These are phyloP conservation scores for Paradisaea rubra DNA, from an alignment of 2,113 vertebrate species.

Conservation along the genomic window DNA sequence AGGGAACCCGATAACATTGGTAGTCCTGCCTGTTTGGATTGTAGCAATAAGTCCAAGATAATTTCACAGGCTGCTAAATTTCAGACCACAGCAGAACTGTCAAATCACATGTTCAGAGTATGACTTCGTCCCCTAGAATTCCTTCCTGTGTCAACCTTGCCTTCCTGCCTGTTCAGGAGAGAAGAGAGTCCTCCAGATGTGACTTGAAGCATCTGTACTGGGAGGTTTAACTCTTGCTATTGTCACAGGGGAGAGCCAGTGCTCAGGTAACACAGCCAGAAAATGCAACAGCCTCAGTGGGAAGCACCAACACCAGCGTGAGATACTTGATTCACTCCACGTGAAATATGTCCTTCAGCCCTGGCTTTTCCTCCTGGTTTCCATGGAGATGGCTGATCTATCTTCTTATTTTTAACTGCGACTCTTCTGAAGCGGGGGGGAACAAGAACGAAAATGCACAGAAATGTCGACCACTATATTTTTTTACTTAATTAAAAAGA, in stretches of 20 bases:
- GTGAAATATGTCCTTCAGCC: neutral
- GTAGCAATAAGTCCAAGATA: neutral
- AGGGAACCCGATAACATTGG: neutral
- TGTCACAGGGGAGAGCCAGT: neutral
- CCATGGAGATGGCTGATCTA: neutral
- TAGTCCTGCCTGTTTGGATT: neutral
- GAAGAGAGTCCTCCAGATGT: neutral
- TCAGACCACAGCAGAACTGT: neutral
- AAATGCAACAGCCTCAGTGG: neutral
- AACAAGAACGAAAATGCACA: neutral
- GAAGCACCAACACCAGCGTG: neutral
- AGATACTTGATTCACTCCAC: neutral
- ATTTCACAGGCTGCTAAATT: neutral
- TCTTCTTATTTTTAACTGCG: neutral
- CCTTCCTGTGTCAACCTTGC: neutral
- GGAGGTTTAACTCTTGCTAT: neutral
- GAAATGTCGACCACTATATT: accelerated
- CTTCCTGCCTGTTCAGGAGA: neutral
- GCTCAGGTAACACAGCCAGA: neutral
- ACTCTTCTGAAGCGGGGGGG: neutral
- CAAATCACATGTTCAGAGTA: accelerated
- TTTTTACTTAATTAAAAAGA: neutral
- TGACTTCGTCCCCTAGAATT: neutral
- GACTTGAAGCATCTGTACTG: neutral
- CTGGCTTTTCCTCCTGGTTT: neutral